These are phyloP conservation scores for Campoplex capitator DNA, from an alignment of 2,888 invertebrate species.

Conservation along the genomic window DNA sequence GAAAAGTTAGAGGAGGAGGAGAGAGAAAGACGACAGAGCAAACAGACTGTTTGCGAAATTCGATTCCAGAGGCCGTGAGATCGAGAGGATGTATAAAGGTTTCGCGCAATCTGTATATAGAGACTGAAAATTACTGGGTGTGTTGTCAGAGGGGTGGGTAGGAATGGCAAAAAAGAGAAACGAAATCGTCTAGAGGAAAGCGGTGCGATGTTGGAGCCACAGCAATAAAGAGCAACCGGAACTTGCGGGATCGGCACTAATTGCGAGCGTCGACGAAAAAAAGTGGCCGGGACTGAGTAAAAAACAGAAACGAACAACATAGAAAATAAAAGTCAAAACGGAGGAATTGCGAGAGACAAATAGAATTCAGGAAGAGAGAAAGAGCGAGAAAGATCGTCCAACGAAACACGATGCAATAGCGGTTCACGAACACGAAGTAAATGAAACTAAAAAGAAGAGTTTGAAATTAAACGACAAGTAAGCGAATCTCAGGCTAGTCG, in stretches of 20 bases:
- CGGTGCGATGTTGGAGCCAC: conserved; percentile 30
- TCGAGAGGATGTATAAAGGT: conserved; percentile 41
- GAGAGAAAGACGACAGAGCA: conserved; percentile 36
- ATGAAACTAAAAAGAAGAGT: conserved; percentile 15
- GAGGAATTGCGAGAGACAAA: conserved; percentile 7
- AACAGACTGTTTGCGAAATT: conserved; percentile 68
- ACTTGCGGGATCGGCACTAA: conserved; percentile 65
- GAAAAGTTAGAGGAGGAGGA: conserved; percentile 2
- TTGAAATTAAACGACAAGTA: conserved; percentile 45
- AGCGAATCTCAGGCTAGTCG: conserved; percentile 54
- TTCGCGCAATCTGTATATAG: conserved; percentile 23
- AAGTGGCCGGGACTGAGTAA: conserved; percentile 39
- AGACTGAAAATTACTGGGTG: conserved; percentile 62
- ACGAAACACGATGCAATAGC: not conserved
- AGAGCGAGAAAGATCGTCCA: not conserved
- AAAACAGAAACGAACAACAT: conserved; percentile 22
- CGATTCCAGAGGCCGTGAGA: conserved; percentile 60
- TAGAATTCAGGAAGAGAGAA: not conserved
- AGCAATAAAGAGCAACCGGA: conserved; percentile 60
- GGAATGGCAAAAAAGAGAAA: conserved; percentile 5
- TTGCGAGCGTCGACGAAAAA: conserved; percentile 61
- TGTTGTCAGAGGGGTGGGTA: conserved; percentile 29
- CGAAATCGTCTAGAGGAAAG: conserved; percentile 11
- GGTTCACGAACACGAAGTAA: conserved; percentile 10
- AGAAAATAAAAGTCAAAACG: not conserved